A percentile compares a stretch with the other conserved stretches of the same genome.
These are phyloP conservation scores for Holothuria scabra DNA, from an alignment of 53 echinoderm and acorn worm species.

Conservation along the genomic window DNA sequence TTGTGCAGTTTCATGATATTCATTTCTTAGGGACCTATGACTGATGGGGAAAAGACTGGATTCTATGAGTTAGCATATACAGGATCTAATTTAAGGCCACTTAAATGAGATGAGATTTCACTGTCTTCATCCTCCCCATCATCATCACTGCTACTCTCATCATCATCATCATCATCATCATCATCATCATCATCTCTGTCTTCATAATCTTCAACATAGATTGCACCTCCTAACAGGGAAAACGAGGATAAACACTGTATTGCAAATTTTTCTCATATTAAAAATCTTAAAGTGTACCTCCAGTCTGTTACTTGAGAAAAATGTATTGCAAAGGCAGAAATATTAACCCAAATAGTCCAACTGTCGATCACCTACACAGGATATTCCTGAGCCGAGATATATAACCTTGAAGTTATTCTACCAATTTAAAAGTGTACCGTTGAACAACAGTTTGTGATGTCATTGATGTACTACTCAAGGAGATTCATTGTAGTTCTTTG, in stretches of 20 bases:
- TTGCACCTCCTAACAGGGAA: conserved; percentile 8
- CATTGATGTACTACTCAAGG: no score
- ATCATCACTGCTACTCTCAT: conserved; percentile 67
- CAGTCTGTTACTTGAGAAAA: no score
- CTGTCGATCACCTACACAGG: no score
- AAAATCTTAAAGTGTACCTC: not conserved
- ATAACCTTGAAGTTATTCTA: no score
- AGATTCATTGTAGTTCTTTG: no score
- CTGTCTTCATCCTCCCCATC: conserved; percentile 65
- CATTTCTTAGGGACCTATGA: not conserved
- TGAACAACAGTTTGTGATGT: no score
- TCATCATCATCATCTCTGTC: conserved; percentile 48
- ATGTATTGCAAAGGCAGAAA: no score
- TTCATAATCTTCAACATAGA: conserved; percentile 40
- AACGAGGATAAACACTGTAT: conserved; percentile 6
- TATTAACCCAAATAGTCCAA: no score
- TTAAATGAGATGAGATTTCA: conserved; percentile 10
- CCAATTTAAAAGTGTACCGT: no score
- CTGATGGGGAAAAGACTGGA: not conserved
- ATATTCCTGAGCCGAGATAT: no score
- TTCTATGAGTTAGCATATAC: conserved; percentile 7
- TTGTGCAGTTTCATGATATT: not conserved
- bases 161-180: conserved; percentile 75
- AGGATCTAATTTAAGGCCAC: conserved; percentile 40
- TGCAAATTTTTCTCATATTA: not conserved